A percentile compares a stretch with the other conserved stretches of the same genome.
phyloP scores from a whole-genome alignment of 2,113 vertebrate species.

The Toxotes jaculatrix region DNA sequence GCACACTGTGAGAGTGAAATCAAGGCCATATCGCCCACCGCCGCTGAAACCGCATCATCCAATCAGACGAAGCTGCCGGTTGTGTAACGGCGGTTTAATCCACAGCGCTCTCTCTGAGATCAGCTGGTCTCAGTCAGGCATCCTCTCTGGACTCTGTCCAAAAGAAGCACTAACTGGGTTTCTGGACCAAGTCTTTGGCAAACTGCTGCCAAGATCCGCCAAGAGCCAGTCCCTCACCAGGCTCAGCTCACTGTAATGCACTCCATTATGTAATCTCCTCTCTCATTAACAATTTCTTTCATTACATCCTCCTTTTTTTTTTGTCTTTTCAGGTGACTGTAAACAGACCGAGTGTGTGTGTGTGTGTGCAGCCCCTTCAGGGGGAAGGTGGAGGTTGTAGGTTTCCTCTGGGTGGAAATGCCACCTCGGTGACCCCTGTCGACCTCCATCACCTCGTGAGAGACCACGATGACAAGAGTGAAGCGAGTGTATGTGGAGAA shows the following conservation, averaged over 20 bases:
- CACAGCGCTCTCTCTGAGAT: conserved; percentile 18
- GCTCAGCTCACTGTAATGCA: neutral
- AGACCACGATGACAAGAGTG: neutral
- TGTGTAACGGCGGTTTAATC: conserved; percentile 39
- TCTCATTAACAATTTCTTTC: neutral
- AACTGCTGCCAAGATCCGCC: conserved; percentile 23
- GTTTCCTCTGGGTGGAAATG: conserved; percentile 11
- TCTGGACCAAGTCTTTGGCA: conserved; percentile 43
- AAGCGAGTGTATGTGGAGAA: neutral
- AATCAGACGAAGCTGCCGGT: conserved; percentile 25
- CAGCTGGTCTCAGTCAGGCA: conserved; percentile 22
- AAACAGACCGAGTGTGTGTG: neutral
- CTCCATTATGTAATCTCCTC: conserved; percentile 24
- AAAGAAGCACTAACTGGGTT: conserved; percentile 47
- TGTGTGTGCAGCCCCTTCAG: neutral
- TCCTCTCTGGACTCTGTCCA: conserved; percentile 32
- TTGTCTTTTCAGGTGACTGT: neutral
- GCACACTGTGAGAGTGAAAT: neutral
- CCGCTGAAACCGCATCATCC: neutral
- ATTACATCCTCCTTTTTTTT: neutral
- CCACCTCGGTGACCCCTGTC: conserved; percentile 19
- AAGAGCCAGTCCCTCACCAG: conserved; percentile 14
- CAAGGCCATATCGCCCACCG: neutral
- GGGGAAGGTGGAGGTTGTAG: neutral
- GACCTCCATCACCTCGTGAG: conserved; percentile 28